A percentile compares a stretch with the other conserved stretches of the same genome.
Evolutionary conservation across 2,888 invertebrate genomes (phyloP).

Genomic region (Orgyia antiqua): DNA sequence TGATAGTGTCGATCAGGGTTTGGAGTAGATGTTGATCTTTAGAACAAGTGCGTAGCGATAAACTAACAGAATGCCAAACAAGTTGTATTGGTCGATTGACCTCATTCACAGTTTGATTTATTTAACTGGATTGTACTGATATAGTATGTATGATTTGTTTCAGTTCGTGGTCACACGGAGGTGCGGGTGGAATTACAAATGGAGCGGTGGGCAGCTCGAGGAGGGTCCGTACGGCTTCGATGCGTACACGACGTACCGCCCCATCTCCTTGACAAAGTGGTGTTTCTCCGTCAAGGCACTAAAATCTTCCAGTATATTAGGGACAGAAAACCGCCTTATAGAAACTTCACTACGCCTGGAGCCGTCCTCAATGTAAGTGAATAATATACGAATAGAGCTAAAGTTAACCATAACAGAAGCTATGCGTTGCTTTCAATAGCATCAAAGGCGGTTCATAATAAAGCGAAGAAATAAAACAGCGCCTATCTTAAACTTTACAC

Average conservation of each 20-base stretch:
- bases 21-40: too few relatives aligned
- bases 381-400: conserved; percentile 8
- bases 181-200: conserved; percentile 82
- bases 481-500: too few relatives aligned
- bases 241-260: conserved; percentile 87
- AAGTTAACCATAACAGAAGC: conserved; percentile 8
- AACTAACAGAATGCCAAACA: too few relatives aligned
- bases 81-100: too few relatives aligned
- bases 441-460: too few relatives aligned
- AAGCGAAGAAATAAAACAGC: too few relatives aligned
- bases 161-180: conserved; percentile 72
- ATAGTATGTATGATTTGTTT: conserved; percentile 18
- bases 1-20: too few relatives aligned
- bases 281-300: conserved; percentile 82
- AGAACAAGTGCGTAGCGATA: too few relatives aligned
- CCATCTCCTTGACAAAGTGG: conserved; percentile 87
- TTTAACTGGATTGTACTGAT: too few relatives aligned
- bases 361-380: conserved; percentile 86
- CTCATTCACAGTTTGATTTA: too few relatives aligned
- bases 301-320: conserved; percentile 90
- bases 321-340: conserved; percentile 86
- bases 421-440: conserved; percentile 12
- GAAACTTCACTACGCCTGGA: conserved; percentile 82
- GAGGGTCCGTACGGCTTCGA: conserved; percentile 83
- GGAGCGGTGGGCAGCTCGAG: conserved; percentile 85